Conservation (phyloP, 1,140 invertebrate genomes). For the Saccostrea glomerata region DNA sequence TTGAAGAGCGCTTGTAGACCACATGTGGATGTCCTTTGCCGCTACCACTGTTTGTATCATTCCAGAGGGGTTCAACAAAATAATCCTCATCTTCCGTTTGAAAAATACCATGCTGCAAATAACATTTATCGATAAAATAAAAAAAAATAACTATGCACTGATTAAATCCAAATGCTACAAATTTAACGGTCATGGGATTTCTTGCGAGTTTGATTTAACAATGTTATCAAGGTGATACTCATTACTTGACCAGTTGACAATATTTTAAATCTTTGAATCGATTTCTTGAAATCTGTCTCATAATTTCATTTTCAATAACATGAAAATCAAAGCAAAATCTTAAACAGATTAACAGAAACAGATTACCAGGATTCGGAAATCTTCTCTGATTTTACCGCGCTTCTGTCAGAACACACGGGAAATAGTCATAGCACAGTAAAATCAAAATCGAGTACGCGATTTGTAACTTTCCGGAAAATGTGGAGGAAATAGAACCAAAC, state of each 20-base stretch:
- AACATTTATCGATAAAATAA: not conserved
- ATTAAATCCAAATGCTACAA: too few species aligned
- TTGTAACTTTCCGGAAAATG: not conserved
- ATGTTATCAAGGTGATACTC: too few species aligned
- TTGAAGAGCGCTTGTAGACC: conserved; percentile 71
- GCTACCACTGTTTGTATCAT: conserved; percentile 66
- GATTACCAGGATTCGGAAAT: not conserved
- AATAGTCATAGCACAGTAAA: not conserved
- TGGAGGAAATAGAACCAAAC: not conserved
- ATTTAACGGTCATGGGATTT: too few species aligned
- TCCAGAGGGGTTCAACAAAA: conserved; percentile 76
- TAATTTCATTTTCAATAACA: too few species aligned
- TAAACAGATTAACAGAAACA: too few species aligned
- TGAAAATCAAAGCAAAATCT: too few species aligned
- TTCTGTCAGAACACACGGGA: not conserved
- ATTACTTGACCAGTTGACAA: too few species aligned
- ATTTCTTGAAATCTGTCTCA: too few species aligned
- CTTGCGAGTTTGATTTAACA: too few species aligned
- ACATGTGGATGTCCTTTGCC: conserved; percentile 71
- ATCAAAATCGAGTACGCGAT: not conserved
- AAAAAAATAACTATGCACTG: too few species aligned
- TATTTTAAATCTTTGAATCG: too few species aligned
- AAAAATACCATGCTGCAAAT: conserved; percentile 73
- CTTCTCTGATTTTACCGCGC: not conserved
- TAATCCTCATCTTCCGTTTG: conserved; percentile 73